phyloP scores from a whole-genome alignment of 2,888 invertebrate genomes.

The Rhogogaster chlorosoma region DNA sequence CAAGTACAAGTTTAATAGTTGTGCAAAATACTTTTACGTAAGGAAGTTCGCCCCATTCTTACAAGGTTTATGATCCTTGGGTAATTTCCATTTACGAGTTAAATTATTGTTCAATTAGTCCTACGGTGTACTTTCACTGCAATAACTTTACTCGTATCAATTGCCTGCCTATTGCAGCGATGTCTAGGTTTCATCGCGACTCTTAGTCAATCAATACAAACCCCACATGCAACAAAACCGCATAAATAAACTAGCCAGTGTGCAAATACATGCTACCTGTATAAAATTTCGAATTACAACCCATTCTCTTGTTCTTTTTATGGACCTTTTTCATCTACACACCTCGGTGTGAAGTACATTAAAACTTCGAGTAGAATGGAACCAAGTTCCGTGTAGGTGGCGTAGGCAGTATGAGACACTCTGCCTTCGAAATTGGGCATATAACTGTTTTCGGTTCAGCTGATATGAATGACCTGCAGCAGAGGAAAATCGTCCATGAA shows the following conservation, averaged over 20 bases:
- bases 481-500: background rate
- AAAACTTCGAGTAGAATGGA: background rate
- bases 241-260: background rate
- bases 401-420: background rate
- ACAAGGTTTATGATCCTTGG: constrained; percentile 4
- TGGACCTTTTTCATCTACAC: constrained; percentile 13
- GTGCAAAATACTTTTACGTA: background rate
- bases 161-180: constrained; percentile 6
- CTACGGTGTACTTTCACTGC: constrained; percentile 66
- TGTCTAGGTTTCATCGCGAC: constrained; percentile 12
- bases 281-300: background rate
- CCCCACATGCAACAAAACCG: background rate
- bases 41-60: constrained; percentile 20
- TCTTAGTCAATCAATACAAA: constrained; percentile 13
- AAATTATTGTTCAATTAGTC: constrained; percentile 64
- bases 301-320: background rate
- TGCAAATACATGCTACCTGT: background rate
- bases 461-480: background rate
- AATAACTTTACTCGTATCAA: constrained; percentile 52
- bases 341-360: constrained; percentile 10
- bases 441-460: background rate
- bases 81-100: constrained; percentile 40
- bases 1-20: background rate
- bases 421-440: background rate
- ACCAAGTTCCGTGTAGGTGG: background rate